Conservation (phyloP, 2,113 vertebrate genomes). For the Chamaea fasciata region DNA sequence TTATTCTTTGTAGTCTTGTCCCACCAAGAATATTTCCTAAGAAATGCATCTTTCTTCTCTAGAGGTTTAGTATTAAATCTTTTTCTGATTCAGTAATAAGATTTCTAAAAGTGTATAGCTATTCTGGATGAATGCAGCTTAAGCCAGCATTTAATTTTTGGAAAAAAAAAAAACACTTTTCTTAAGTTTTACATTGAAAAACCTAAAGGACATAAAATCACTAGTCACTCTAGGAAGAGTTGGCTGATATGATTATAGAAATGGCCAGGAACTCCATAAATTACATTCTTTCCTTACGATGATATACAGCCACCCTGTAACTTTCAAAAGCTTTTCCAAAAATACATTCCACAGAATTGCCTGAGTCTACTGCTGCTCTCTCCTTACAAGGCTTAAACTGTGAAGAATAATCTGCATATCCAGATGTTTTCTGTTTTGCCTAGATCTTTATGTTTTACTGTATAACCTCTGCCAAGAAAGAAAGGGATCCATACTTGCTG, state of each 20-base stretch:
- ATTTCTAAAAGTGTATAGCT: neutral
- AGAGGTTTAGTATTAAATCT: neutral
- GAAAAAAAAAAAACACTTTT: neutral
- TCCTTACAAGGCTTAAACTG: conserved; percentile 32
- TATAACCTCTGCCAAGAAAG: neutral
- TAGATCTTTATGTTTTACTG: conserved; percentile 19
- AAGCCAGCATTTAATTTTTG: neutral
- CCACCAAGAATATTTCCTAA: neutral
- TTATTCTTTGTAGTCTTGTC: neutral
- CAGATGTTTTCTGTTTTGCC: conserved; percentile 12
- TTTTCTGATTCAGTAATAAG: neutral
- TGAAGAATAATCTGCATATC: conserved; percentile 38
- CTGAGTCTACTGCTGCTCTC: neutral
- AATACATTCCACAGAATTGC: neutral
- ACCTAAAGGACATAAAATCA: conserved; percentile 1
- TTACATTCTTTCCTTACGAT: conserved; percentile 20
- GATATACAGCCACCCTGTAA: conserved; percentile 13
- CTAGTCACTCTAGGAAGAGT: conserved; percentile 26
- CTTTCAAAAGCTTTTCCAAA: conserved; percentile 50
- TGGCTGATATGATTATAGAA: conserved; percentile 27
- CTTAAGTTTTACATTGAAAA: neutral
- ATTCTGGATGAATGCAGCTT: neutral
- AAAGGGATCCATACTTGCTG: conserved; percentile 1
- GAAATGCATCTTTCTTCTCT: neutral
- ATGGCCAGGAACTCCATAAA: conserved; percentile 15